Conservation (phyloP, 2,888 invertebrate genomes). For the Carcina quercana region DNA sequence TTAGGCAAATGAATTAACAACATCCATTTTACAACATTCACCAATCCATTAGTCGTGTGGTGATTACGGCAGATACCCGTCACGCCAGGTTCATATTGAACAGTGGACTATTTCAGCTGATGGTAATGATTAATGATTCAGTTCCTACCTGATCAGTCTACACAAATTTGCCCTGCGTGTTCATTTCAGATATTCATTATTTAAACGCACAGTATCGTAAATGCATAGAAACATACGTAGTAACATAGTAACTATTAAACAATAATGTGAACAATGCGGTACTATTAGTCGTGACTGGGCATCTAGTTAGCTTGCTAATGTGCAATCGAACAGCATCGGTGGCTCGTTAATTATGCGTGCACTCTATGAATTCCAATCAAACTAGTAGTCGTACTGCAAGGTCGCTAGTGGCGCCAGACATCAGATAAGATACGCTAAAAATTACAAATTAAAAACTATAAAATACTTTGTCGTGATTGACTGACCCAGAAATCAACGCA, state of each 20-base stretch:
- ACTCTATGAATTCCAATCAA: conserved; percentile 57
- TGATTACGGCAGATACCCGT: too few species aligned
- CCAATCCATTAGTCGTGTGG: too few species aligned
- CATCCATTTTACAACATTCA: too few species aligned
- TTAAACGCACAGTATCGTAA: too few species aligned
- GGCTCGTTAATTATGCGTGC: conserved; percentile 60
- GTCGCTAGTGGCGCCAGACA: not conserved
- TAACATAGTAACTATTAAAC: not conserved
- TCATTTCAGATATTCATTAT: not conserved
- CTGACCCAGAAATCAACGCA: too few species aligned
- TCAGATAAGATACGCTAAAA: not conserved
- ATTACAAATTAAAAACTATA: too few species aligned
- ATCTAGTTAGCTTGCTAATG: conserved; percentile 60
- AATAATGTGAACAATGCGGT: conserved; percentile 1
- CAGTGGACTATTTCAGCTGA: not conserved
- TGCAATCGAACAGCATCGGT: conserved; percentile 58
- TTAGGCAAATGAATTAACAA: too few species aligned
- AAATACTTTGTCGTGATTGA: too few species aligned
- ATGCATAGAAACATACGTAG: not conserved
- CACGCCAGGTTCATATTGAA: too few species aligned
- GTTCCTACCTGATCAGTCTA: too few species aligned
- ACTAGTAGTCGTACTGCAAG: conserved; percentile 41
- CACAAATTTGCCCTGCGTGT: not conserved
- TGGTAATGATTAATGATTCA: not conserved
- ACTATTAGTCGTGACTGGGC: conserved; percentile 61